phyloP scores from a whole-genome alignment of 2,888 invertebrate genomes.

The Cremastobaeus sp. region DNA sequence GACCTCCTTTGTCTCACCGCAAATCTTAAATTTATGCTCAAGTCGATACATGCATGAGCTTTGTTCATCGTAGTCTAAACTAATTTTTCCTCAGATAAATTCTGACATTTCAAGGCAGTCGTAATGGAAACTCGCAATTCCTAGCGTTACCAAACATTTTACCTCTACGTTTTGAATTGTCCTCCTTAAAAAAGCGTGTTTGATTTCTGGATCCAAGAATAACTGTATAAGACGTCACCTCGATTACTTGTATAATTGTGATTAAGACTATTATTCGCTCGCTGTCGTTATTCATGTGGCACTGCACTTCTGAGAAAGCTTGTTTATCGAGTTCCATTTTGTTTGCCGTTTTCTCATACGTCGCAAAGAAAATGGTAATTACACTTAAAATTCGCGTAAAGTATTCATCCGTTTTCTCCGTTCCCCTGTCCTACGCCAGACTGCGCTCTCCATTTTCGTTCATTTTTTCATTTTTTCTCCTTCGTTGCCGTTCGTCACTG shows the following conservation, averaged over 20 bases:
- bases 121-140: constrained; percentile 39
- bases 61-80: constrained; percentile 29
- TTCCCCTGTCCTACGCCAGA: constrained; percentile 13
- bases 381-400: constrained; percentile 54
- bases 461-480: constrained; percentile 44
- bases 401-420: constrained; percentile 53
- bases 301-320: constrained; percentile 33
- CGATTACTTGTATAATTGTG: constrained; percentile 31
- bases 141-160: constrained; percentile 19
- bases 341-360: constrained; percentile 23
- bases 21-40: constrained; percentile 31
- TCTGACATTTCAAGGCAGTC: constrained; percentile 51
- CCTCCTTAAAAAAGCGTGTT: constrained; percentile 15
- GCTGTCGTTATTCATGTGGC: constrained; percentile 34
- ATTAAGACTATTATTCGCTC: constrained; percentile 46
- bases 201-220: constrained; percentile 29
- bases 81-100: constrained; percentile 41
- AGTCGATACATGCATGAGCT: constrained; percentile 29
- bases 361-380: constrained; percentile 54
- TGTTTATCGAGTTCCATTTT: neutral
- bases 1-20: constrained; percentile 18
- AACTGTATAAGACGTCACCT: neutral
- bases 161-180: neutral
- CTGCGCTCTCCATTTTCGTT: constrained; percentile 42
- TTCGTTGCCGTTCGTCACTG: constrained; percentile 56